Conservation (phyloP, 2,888 invertebrate genomes). For the Eurois occulta region DNA sequence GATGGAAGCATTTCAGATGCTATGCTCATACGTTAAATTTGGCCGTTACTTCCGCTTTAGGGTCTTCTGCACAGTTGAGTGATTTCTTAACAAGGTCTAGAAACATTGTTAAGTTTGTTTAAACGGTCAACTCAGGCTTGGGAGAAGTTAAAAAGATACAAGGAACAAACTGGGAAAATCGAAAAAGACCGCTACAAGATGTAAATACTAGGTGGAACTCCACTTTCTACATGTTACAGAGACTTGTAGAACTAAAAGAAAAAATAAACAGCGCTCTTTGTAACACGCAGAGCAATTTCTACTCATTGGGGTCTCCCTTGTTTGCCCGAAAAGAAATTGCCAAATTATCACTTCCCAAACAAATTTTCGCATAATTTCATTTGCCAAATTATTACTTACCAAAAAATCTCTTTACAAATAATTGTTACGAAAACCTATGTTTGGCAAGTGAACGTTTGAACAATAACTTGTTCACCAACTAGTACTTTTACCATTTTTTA, state of each 20-base stretch:
- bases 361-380: too few relatives aligned
- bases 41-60: constrained; percentile 7
- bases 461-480: too few relatives aligned
- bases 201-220: constrained; percentile 1
- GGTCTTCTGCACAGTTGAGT: constrained; percentile 12
- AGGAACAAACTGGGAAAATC: constrained; percentile 6
- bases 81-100: constrained; percentile 10
- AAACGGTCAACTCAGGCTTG: constrained; percentile 13
- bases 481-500: too few relatives aligned
- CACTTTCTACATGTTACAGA: constrained; percentile 1
- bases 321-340: too few relatives aligned
- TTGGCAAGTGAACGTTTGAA: too few relatives aligned
- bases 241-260: constrained; percentile 7
- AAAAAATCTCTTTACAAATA: too few relatives aligned
- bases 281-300: constrained; percentile 14
- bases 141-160: constrained; percentile 10
- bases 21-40: constrained; percentile 1
- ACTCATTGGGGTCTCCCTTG: too few relatives aligned
- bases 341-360: too few relatives aligned
- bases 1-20: constrained; percentile 15
- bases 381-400: too few relatives aligned
- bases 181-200: constrained; percentile 6
- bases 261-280: constrained; percentile 20
- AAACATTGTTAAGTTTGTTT: constrained; percentile 5
- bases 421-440: too few relatives aligned